Evolutionary conservation across 2,888 invertebrate species (phyloP).

Genomic region (Arctia plantaginis): DNA sequence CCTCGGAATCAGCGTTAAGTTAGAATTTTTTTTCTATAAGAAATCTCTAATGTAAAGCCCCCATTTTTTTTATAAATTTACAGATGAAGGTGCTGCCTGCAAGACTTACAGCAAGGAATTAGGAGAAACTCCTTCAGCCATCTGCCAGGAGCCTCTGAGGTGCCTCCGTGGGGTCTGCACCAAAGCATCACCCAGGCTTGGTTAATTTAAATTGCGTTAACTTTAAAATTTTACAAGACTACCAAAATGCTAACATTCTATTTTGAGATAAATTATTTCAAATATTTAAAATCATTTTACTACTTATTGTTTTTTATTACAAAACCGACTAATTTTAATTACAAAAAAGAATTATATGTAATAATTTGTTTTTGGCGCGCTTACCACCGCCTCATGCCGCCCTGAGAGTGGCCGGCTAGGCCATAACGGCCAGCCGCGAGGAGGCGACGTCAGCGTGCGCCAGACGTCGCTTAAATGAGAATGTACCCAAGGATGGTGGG

Average conservation of each 20-base stretch:
- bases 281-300: neutral
- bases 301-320: neutral
- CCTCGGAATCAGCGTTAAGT: too few species aligned
- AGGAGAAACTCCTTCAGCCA: constrained; percentile 77
- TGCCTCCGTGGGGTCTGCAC: constrained; percentile 72
- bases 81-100: constrained; percentile 73
- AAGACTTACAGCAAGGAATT: constrained; percentile 79
- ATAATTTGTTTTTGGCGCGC: too few species aligned
- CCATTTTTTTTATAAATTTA: constrained; percentile 34
- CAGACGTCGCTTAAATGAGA: too few species aligned
- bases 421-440: too few species aligned
- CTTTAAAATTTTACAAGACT: constrained; percentile 7
- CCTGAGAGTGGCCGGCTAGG: too few species aligned
- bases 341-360: neutral
- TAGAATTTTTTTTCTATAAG: neutral
- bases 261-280: constrained; percentile 6
- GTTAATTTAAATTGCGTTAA: neutral
- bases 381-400: too few species aligned
- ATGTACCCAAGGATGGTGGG: too few species aligned
- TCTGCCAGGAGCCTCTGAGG: constrained; percentile 72
- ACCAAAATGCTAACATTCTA: neutral
- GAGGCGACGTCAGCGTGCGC: too few species aligned
- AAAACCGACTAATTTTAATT: neutral
- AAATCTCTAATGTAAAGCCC: neutral
- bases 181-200: constrained; percentile 52